Conservation (phyloP, 2,888 invertebrate genomes). For the Leptura quadrifasciata region DNA sequence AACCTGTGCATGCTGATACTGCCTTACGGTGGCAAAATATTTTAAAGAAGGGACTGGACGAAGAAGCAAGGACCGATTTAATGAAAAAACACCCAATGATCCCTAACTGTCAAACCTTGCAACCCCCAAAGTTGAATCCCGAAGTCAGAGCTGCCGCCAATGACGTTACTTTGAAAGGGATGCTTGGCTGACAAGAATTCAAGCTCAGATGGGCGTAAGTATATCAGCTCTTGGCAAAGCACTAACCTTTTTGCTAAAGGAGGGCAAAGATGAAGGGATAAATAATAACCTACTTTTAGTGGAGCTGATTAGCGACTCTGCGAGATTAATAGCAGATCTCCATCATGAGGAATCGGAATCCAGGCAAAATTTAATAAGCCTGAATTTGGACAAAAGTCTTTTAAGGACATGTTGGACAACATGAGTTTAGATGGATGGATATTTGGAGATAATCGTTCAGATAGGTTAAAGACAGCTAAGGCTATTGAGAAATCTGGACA, state of each 20-base stretch:
- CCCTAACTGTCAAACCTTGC: slow-evolving; percentile 13
- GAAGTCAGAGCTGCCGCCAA: slow-evolving; percentile 29
- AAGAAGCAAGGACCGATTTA: slow-evolving; percentile 11
- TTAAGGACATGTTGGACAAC: slow-evolving; percentile 23
- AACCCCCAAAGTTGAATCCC: slow-evolving; percentile 33
- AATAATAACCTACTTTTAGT: slow-evolving; percentile 27
- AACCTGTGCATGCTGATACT: slow-evolving; percentile 24
- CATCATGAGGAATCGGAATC: slow-evolving; percentile 27
- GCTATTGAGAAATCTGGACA: slow-evolving; percentile 13
- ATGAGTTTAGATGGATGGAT: slow-evolving; percentile 31
- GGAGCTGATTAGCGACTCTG: slow-evolving; percentile 30
- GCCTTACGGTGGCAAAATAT: slow-evolving; percentile 28
- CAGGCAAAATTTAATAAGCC: slow-evolving; percentile 29
- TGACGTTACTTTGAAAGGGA: slow-evolving; percentile 20
- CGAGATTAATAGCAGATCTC: slow-evolving; percentile 25
- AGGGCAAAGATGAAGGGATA: slow-evolving; percentile 12
- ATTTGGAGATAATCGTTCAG: slow-evolving; percentile 30
- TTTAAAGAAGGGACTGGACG: slow-evolving; percentile 20
- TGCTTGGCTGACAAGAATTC: slow-evolving; percentile 13
- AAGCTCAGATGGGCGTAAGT: slow-evolving; percentile 28
- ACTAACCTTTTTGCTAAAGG: slow-evolving; percentile 8
- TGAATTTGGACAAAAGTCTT: slow-evolving; percentile 33
- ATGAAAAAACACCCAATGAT: slow-evolving; percentile 24
- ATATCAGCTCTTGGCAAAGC: slow-evolving; percentile 25
- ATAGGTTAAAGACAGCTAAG: slow-evolving; percentile 27